Evolutionary conservation across 2,888 invertebrate genomes (phyloP).

Genomic region (Sarcophaga subvicina): DNA sequence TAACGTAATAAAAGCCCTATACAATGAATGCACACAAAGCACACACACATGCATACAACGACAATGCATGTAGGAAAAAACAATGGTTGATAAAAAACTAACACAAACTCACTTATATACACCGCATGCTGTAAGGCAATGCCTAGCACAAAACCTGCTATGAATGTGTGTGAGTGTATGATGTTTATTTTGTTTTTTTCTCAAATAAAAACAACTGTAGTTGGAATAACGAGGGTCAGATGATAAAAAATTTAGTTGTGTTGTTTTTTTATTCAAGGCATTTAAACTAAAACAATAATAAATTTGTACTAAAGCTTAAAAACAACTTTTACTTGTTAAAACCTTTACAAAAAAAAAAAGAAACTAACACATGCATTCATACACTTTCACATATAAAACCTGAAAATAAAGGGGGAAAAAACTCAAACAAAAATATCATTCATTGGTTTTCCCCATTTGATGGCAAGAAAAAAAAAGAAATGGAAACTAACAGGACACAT

Average conservation of each 20-base stretch:
- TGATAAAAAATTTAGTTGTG: conserved; percentile 20
- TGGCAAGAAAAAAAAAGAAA: not conserved
- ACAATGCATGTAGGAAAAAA: conserved; percentile 5
- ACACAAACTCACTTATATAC: conserved; percentile 9
- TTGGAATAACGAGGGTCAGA: conserved; percentile 44
- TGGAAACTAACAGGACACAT: too few relatives aligned
- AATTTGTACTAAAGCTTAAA: conserved; percentile 59
- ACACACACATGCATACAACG: conserved; percentile 3
- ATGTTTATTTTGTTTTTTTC: not conserved
- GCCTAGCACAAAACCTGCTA: not conserved
- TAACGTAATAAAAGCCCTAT: conserved; percentile 59
- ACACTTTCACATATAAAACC: not conserved
- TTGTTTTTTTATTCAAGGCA: not conserved
- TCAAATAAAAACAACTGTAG: conserved; percentile 28
- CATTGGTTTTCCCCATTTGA: conserved; percentile 35
- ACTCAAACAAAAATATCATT: conserved; percentile 47
- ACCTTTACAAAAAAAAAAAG: conserved; percentile 24
- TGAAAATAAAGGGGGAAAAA: conserved; percentile 5
- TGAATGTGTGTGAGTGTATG: not conserved
- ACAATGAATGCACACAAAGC: conserved; percentile 2
- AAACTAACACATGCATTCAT: conserved; percentile 3
- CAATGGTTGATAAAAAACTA: conserved; percentile 41
- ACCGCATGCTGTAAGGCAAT: not conserved
- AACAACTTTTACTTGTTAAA: conserved; percentile 25
- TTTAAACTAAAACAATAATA: not conserved